A percentile compares a stretch with the other conserved stretches of the same genome.
Evolutionary conservation across 2,797 vertebrate genomes (phyloP).

Genomic region (Aeoliscus strigatus): DNA sequence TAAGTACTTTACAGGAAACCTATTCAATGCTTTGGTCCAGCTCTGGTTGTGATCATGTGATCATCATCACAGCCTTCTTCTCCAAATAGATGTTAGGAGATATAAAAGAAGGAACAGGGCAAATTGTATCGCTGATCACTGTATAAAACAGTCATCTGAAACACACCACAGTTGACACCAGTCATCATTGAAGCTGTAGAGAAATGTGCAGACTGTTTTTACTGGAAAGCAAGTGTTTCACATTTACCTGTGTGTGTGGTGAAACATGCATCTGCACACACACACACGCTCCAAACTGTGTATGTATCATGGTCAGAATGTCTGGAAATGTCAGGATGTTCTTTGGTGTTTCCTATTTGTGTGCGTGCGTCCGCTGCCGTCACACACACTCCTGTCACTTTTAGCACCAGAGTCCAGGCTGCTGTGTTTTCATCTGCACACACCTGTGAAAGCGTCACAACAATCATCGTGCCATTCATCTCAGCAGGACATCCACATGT

Average conservation of each 20-base stretch:
- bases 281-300: too few species aligned
- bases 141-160: too few species aligned
- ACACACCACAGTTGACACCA: too few species aligned
- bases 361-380: conserved; percentile 2
- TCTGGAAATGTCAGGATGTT: neutral
- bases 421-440: conserved; percentile 23
- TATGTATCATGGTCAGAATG: too few species aligned
- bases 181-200: too few species aligned
- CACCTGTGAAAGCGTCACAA: conserved; percentile 42
- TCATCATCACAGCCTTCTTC: neutral
- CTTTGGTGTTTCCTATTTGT: neutral
- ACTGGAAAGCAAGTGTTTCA: conserved; percentile 30
- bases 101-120: conserved; percentile 1
- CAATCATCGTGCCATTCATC: conserved; percentile 28
- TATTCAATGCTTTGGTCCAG: too few species aligned
- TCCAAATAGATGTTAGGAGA: neutral
- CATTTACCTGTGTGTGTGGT: neutral
- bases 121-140: too few species aligned
- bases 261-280: neutral
- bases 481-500: conserved; percentile 30
- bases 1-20: too few species aligned
- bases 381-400: conserved; percentile 42
- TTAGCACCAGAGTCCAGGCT: conserved; percentile 42
- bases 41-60: neutral
- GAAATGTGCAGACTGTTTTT: conserved; percentile 50